Base-by-base conservation (phyloP, 2,888 invertebrate species). In the Dilophus febrilis region DNA sequence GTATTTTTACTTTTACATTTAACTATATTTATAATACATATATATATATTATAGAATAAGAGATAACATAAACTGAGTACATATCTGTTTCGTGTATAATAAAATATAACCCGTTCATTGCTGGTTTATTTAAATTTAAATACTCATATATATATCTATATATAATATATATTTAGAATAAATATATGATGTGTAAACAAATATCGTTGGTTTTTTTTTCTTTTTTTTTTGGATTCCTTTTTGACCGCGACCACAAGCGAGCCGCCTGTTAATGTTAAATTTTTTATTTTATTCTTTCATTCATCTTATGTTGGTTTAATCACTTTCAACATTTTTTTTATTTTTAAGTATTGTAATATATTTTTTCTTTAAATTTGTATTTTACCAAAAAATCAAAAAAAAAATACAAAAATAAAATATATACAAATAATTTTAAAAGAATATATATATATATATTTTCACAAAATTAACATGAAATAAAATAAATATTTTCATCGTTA, bases 71-170 rank as follows among this genome's bases (percentile, higher is more conserved):
- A 32, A 13, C 32, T 8, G 3, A 32, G 14, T 32, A 10, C 32
- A 16, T 32, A 13, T 32, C 32, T 32, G 32, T 8, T 12, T 16
- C 7, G 5, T 10, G 11, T 18, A 34, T 34, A 34, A 34, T 22
- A 34, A 34, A 17, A 34, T 18, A 34, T 34, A 34, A 34, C 34
- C 34, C 34, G 34, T 34, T 34, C 34, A 34, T 18, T 34, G 18
- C 34, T 34, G 34, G 34, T 34, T 34, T 34, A 34, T 34, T 33
- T 33, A 33, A n/a, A 22, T 22, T 22, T 8, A 22, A 34, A 34
- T 18, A 34, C 18, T 18, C 34, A 18, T 12, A 18, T 6, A 22
- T 22, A 34, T 18, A 34, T 34, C 17, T n/a, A 34, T 18, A 34
- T 17, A 34, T 18, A 34, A 33, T 16, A 33, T 33, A 16, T 17